A percentile compares a stretch with the other conserved stretches of the same genome.
phyloP scores from a whole-genome alignment of 2,888 invertebrate species.

The Acronicta alni region DNA sequence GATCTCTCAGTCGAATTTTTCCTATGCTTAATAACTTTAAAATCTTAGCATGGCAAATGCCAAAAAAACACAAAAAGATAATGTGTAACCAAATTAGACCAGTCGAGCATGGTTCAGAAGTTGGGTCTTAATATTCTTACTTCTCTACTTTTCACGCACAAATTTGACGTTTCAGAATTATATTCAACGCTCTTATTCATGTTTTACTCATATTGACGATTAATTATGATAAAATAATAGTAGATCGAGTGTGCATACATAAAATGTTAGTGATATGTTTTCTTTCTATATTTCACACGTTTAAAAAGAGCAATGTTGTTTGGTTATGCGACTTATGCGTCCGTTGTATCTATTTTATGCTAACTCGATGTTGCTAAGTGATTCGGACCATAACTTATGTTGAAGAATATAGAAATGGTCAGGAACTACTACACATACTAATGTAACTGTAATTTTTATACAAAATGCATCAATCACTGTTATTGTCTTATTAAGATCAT shows the following conservation, averaged over 20 bases:
- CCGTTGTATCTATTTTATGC: background rate
- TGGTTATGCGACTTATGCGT: background rate
- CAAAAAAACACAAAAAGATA: no score
- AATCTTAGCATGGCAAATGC: no score
- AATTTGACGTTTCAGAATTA: conserved; percentile 9
- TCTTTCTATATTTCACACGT: no score
- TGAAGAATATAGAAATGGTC: background rate
- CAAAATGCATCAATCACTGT: background rate
- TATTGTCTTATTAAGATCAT: conserved; percentile 1
- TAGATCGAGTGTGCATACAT: conserved; percentile 16
- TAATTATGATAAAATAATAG: background rate
- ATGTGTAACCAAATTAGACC: conserved; percentile 52
- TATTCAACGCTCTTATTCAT: conserved; percentile 1
- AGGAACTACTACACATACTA: no score
- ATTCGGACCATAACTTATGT: background rate
- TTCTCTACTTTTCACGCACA: conserved; percentile 3
- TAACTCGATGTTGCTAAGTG: conserved; percentile 7
- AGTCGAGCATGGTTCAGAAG: conserved; percentile 26
- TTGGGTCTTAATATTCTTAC: conserved; percentile 13
- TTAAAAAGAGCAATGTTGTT: no score
- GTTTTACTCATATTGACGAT: conserved; percentile 1
- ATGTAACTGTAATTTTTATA: background rate
- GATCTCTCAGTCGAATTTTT: no score
- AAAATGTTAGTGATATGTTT: no score
- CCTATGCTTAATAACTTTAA: no score